A percentile compares a stretch with the other conserved stretches of the same genome.
These are phyloP conservation scores for Ctenicera cuprea DNA, from an alignment of 2,888 invertebrate genomes.

Conservation along the genomic window DNA sequence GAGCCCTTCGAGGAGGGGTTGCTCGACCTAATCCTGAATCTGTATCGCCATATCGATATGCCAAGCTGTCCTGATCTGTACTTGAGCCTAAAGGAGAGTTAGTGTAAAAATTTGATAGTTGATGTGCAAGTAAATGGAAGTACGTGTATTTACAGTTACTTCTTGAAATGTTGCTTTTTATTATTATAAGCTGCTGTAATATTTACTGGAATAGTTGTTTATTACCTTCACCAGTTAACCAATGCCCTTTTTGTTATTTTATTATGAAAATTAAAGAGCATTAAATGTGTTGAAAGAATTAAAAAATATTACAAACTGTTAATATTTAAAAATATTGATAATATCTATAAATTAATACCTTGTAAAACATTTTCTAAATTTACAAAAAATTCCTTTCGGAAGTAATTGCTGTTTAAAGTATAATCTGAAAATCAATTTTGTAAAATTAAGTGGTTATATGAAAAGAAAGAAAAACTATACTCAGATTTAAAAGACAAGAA, in stretches of 20 bases:
- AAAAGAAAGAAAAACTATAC: no score
- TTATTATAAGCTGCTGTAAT: neutral
- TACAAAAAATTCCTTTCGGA: no score
- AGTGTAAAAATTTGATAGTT: conserved; percentile 43
- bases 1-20: conserved; percentile 90
- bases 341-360: no score
- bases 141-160: conserved; percentile 19
- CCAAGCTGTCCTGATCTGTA: conserved; percentile 77
- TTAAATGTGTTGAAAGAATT: neutral
- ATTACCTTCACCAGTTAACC: conserved; percentile 5
- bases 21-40: conserved; percentile 92
- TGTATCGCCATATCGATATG: conserved; percentile 79
- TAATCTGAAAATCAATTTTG: no score
- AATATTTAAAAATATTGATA: no score
- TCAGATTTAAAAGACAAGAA: no score
- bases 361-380: no score
- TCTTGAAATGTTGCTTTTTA: neutral
- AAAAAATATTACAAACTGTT: neutral
- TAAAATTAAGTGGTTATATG: no score
- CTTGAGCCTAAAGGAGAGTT: conserved; percentile 72
- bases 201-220: neutral
- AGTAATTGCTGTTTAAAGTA: no score
- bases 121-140: neutral
- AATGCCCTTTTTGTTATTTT: neutral
- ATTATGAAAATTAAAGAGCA: neutral